These are phyloP conservation scores for Shinisaurus crocodilurus DNA, from an alignment of 2,113 vertebrate species.

Conservation along the genomic window DNA sequence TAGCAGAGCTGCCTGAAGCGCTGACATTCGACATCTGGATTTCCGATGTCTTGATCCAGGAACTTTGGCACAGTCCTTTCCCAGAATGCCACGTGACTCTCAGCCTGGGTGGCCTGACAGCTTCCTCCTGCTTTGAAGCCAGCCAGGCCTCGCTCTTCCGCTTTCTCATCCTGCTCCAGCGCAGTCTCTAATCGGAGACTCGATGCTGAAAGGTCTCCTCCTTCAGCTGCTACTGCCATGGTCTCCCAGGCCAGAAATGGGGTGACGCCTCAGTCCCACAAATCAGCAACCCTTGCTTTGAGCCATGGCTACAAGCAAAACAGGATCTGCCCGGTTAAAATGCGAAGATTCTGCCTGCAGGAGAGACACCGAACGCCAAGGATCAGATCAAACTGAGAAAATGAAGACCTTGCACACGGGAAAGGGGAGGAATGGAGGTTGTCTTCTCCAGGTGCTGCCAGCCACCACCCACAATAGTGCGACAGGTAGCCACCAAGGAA, in stretches of 20 bases:
- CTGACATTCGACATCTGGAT: neutral
- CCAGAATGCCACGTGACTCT: neutral
- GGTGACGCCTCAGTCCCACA: neutral
- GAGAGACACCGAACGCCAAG: neutral
- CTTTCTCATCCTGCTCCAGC: no score
- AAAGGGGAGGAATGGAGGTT: neutral
- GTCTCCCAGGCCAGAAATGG: neutral
- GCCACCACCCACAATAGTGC: no score
- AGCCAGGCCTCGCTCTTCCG: neutral
- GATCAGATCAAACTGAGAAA: neutral
- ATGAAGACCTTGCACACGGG: neutral
- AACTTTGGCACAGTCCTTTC: neutral
- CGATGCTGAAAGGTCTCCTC: neutral
- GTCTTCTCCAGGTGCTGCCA: no score
- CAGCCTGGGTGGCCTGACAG: no score
- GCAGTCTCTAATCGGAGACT: neutral
- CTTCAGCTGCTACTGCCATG: neutral
- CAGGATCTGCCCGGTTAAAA: neutral
- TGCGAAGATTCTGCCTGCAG: neutral
- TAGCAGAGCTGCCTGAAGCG: neutral
- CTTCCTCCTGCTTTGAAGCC: neutral
- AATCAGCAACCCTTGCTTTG: neutral
- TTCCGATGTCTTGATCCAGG: neutral
- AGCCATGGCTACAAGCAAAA: neutral
- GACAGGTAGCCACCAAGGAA: no score